Evolutionary conservation across 2,797 vertebrate genomes (phyloP), one percentile per base, ranked within the genome.

Genomic region (Dallia pectoralis): DNA sequence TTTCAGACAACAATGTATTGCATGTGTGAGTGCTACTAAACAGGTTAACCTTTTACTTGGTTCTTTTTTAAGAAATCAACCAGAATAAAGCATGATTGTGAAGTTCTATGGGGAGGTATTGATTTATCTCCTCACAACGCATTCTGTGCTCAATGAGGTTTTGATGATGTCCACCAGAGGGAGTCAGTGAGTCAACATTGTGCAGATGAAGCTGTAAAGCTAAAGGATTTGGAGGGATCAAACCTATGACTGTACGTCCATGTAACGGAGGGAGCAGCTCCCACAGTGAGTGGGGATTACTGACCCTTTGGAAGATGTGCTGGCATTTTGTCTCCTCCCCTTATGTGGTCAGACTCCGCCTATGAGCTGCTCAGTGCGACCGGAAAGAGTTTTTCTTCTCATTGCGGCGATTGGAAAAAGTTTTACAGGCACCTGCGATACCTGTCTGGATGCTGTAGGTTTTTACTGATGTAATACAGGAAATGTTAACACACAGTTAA

Each of bases 81-180:
- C 86, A 91, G 88, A 94, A 93, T 94, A 94, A 93, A 94, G 93
- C 93, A 94, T 94, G 93, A 89, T 92, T 93, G 91, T 93, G 86
- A 89, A 91, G 90, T 84, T 81, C 88, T 73, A 47, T 30, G 22
- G 63, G n/a, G 22, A 81, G 64, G 83, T 86, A 75, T 71, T 56
- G 69, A 72, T 77, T 77, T 66, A 12, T n/a, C 36, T 33, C 64
- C 32, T 33, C 61, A 16, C 14, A 63, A 30, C 30, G 15, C 29
- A 18, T 56, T 22, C n/a, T 25, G 19, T 27, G 25, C 8, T 29
- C 4, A 40, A 59, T 40, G n/a, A 63, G 5, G 32, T 25, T 29
- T 19, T 62, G 27, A 49, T 73, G 49, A 72, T 64, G 63, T 77
- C 87, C 89, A 84, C 83, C 73, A 87, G 84, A 77, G 85, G 79